Evolutionary conservation across 2,797 vertebrate genomes (phyloP), one percentile per base, ranked within the genome.

Genomic region (Pseudomugil tenellus): DNA sequence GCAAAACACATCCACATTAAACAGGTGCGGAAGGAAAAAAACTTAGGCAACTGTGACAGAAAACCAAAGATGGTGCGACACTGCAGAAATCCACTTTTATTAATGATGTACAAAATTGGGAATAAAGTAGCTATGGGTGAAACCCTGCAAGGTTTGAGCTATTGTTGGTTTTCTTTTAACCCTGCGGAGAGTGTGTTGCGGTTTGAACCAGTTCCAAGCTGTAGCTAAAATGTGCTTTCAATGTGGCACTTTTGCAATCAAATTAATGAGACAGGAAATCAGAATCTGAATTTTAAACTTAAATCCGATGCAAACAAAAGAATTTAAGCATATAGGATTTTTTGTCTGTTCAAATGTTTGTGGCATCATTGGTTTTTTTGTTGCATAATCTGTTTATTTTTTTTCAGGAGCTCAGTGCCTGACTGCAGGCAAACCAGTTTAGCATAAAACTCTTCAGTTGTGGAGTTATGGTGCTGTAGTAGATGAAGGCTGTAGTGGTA

Each of bases 121-220:
- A 46, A 19, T n/a, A 3, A 46, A 43, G 41, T 43, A 43, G 6
- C 41, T 43, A 7, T n/a, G 41, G 19, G 41, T 46, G 41, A 46
- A 46, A 46, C 48, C 21, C 48, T 49, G 48, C 48, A 23, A 4
- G 11, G 46, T 48, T 23, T 2, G 3, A 21, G n/a, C 43, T 21
- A 46, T 21, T 8, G 6, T n/a, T 21, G 46, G n/a, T 48, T 48
- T 48, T 48, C 46, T 48, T 3, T 48, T 23, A 4, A 48, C n/a
- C n/a, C 46, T n/a, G 41, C 12, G 29, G 68, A 74, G 55, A 63
- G 29, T 28, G 48, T 21, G 31, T 34, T 1, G 17, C 1, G 21
- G 0, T 73, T 79, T 63, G 51, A 79, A 54, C 37, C 61, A 59
- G 10, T 39, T 63, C 29, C 51, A 53, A 8, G 41, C 19, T 48